phyloP scores from a whole-genome alignment of 2,888 invertebrate species.

The Diploptera punctata region DNA sequence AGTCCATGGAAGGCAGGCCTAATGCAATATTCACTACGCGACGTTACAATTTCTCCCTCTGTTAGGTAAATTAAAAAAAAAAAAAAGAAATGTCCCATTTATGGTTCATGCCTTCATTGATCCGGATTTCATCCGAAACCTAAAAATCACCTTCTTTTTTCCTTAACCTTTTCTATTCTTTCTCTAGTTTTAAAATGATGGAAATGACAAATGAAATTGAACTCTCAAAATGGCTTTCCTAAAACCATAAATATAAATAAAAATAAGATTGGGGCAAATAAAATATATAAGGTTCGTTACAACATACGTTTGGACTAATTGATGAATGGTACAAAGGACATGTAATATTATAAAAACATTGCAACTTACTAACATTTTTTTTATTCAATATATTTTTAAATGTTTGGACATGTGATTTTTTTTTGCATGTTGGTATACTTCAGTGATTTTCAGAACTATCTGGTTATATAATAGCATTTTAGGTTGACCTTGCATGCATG shows the following conservation, averaged over 20 bases:
- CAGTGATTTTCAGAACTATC: no score
- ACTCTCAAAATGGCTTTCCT: slow-evolving; percentile 45
- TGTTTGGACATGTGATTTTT: no score
- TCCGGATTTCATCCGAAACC: background rate
- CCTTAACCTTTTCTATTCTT: slow-evolving; percentile 42
- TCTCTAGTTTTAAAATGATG: slow-evolving; percentile 42
- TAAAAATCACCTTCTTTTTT: background rate
- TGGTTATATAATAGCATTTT: no score
- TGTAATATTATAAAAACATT: no score
- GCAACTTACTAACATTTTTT: no score
- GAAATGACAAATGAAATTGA: slow-evolving; percentile 39
- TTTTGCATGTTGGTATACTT: no score
- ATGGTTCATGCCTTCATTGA: slow-evolving; percentile 1
- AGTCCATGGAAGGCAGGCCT: slow-evolving; percentile 37
- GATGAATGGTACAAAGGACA: no score
- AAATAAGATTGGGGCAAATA: slow-evolving; percentile 17
- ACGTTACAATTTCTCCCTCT: background rate
- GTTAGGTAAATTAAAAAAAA: slow-evolving; percentile 17
- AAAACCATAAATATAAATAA: slow-evolving; percentile 45
- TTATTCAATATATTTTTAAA: no score
- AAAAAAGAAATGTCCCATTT: slow-evolving; percentile 19
- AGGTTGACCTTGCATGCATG: no score
- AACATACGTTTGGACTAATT: no score
- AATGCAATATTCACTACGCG: slow-evolving; percentile 15
- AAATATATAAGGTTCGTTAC: slow-evolving; percentile 15